Evolutionary conservation across 2,113 vertebrate species (phyloP), one percentile per base, ranked within the genome.

Genomic region (Microcebus griseorufus): DNA sequence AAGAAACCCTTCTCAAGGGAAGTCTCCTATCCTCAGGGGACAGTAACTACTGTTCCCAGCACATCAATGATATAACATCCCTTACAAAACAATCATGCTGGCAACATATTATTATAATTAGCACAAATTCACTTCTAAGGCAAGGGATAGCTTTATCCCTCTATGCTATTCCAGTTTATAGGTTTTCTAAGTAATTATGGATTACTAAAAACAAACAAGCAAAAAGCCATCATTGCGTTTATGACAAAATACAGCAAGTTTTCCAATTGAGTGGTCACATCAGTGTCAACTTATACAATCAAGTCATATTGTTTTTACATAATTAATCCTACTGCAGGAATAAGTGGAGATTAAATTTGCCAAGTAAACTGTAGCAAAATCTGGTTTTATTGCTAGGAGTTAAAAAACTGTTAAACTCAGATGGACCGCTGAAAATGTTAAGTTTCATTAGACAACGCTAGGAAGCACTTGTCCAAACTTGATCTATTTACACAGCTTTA

Each of bases 211-310:
- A 78, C 14, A 32, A 93, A 70, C 32, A 22, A 83, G 72, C n/a
- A 81, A 94, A 90, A 76, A 62, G 1, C 4, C 29, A 34, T 86
- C 58, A 82, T 39, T 93, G 22, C 10, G 82, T 81, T 84, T 48
- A 67, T 94, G 20, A 93, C 75, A 94, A 95, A 95, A 93, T 73
- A 58, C 2, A 91, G 25, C 69, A 81, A 72, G 27, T 87, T 93
- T 92, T 95, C 67, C 79, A 92, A 82, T 23, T 60, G 58, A n/a
- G 25, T 34, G 72, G 51, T 93, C 34, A 64, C 22, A 60, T 37
- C 10, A 82, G 25, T 23, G 20, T 75, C 39, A 87, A 48, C 25
- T 73, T 62, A 6, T 42, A 62, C 22, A 32, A 48, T 75, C 34
- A 76, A 75, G 45, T 48, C 39, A 25, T 29, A 20, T 25, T 29